Conservation (phyloP, 2,888 invertebrate genomes). For the Eupithecia insigniata region DNA sequence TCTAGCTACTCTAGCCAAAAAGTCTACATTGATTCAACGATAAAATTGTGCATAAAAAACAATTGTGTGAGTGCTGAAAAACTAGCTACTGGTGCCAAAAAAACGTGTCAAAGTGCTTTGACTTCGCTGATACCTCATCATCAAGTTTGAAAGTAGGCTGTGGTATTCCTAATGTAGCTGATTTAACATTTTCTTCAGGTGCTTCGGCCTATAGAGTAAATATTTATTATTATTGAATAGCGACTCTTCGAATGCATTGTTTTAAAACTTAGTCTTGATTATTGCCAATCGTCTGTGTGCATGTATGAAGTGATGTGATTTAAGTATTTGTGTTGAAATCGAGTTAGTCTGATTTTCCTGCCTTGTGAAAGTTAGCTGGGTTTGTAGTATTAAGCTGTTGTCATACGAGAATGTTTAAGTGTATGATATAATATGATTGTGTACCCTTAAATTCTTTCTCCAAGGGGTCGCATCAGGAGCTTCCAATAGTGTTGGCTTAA, state of each 20-base stretch:
- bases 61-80: slow-evolving; percentile 54
- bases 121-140: slow-evolving; percentile 73
- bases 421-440: slow-evolving; percentile 29
- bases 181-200: slow-evolving; percentile 66
- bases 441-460: slow-evolving; percentile 69
- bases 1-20: slow-evolving; percentile 31
- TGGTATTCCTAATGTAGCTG: slow-evolving; percentile 71
- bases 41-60: slow-evolving; percentile 38
- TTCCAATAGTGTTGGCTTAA: slow-evolving; percentile 74
- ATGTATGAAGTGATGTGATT: slow-evolving; percentile 39
- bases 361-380: slow-evolving; percentile 15
- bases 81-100: slow-evolving; percentile 35
- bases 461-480: slow-evolving; percentile 67
- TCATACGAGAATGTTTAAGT: slow-evolving; percentile 5
- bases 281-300: slow-evolving; percentile 41
- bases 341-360: background rate
- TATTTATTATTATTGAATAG: slow-evolving; percentile 58
- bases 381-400: slow-evolving; percentile 11
- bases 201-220: slow-evolving; percentile 78
- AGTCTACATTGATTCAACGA: slow-evolving; percentile 31
- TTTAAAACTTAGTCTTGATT: slow-evolving; percentile 27
- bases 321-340: slow-evolving; percentile 19
- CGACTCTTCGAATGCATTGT: slow-evolving; percentile 65
- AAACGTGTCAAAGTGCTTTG: slow-evolving; percentile 47
- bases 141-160: slow-evolving; percentile 70